Conservation (phyloP, 2,888 invertebrate genomes). For the Endomychus coccineus region DNA sequence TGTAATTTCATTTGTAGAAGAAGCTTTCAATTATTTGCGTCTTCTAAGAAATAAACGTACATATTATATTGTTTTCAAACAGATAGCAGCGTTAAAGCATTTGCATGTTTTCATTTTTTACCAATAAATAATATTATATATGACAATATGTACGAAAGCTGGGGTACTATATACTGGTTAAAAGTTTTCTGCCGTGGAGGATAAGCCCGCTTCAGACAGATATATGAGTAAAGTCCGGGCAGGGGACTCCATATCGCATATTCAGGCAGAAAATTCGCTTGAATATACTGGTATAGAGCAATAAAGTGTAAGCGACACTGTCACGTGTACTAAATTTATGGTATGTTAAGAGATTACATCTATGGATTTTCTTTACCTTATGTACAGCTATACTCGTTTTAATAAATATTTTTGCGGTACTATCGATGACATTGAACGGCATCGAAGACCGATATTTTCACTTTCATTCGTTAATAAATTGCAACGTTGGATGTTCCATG, state of each 20-base stretch:
- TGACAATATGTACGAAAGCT: constrained; percentile 28
- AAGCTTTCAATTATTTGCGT: no score
- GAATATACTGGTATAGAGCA: constrained; percentile 27
- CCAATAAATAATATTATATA: constrained; percentile 28
- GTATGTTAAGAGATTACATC: constrained; percentile 25
- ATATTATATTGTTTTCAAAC: no score
- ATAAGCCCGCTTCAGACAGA: constrained; percentile 31
- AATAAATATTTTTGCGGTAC: no score
- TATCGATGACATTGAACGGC: no score
- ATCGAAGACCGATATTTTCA: no score
- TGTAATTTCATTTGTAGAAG: no score
- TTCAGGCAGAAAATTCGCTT: constrained; percentile 26
- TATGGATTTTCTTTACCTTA: no score
- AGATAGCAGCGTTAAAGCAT: no score
- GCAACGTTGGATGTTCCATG: no score
- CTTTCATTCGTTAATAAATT: no score
- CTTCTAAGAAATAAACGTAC: no score
- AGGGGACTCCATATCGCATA: constrained; percentile 28
- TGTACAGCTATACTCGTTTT: no score
- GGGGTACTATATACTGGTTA: constrained; percentile 30
- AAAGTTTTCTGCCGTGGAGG: constrained; percentile 27
- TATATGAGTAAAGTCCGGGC: constrained; percentile 33
- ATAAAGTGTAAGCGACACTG: constrained; percentile 30
- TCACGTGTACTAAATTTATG: constrained; percentile 27
- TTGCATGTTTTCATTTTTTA: constrained; percentile 21